Evolutionary conservation across 2,888 invertebrate species (phyloP).

Genomic region (Hecatera dysodea): DNA sequence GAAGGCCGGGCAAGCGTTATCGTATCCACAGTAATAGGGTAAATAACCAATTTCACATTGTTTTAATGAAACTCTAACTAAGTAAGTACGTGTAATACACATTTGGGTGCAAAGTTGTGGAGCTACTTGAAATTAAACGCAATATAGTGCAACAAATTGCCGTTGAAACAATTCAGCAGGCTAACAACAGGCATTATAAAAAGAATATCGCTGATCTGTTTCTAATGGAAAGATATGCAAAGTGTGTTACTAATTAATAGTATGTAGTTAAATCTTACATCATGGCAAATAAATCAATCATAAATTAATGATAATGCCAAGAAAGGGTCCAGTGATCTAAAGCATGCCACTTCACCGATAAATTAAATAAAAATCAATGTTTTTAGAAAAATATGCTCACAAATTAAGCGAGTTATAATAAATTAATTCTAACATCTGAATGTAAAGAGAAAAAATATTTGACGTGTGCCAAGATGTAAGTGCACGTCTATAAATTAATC

Average conservation of each 20-base stretch:
- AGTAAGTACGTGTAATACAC: constrained; percentile 19
- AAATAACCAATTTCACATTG: constrained; percentile 72
- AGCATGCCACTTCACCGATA: not conserved
- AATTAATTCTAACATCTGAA: constrained; percentile 26
- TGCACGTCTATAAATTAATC: constrained; percentile 57
- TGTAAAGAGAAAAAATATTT: constrained; percentile 35
- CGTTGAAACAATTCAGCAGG: constrained; percentile 1
- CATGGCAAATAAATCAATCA: not conserved
- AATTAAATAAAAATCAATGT: constrained; percentile 4
- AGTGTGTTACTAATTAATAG: too few relatives aligned
- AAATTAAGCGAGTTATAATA: constrained; percentile 12
- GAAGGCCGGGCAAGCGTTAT: constrained; percentile 83
- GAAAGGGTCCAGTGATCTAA: not conserved
- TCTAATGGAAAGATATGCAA: too few relatives aligned
- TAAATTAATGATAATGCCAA: not conserved
- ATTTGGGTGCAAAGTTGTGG: constrained; percentile 3
- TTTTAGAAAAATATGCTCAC: not conserved
- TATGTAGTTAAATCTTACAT: not conserved
- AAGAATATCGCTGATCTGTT: too few relatives aligned
- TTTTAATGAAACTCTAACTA: constrained; percentile 44
- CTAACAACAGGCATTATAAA: not conserved
- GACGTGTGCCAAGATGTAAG: constrained; percentile 54
- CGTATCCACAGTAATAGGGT: constrained; percentile 72
- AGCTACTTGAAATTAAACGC: not conserved
- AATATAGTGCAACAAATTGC: not conserved